A percentile compares a stretch with the other conserved stretches of the same genome.
phyloP scores from a whole-genome alignment of 2,888 invertebrate genomes.

The Agelastica alni region DNA sequence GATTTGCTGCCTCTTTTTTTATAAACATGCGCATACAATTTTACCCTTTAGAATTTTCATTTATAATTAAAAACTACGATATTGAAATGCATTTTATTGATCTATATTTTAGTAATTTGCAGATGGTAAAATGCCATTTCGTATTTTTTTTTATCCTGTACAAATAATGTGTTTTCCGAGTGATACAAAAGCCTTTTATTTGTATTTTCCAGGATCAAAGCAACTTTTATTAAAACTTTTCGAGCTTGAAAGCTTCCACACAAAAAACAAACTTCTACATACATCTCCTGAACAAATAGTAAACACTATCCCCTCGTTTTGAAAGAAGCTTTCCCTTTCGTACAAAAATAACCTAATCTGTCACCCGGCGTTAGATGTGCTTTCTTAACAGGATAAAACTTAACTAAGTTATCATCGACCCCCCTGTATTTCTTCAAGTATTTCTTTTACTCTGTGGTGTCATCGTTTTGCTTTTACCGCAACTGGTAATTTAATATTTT shows the following conservation, averaged over 20 bases:
- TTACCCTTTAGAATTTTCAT: background rate
- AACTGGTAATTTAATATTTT: constrained; percentile 24
- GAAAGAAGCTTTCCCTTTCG: constrained; percentile 13
- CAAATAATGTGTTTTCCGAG: constrained; percentile 12
- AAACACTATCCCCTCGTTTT: constrained; percentile 12
- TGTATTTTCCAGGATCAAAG: constrained; percentile 16
- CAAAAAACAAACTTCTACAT: constrained; percentile 18
- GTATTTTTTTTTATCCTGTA: background rate
- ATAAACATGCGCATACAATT: background rate
- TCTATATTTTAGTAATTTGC: background rate
- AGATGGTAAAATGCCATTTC: background rate
- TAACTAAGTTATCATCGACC: constrained; percentile 27
- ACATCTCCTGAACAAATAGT: constrained; percentile 19
- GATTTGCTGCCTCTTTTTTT: background rate
- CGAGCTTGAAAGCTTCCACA: constrained; percentile 15
- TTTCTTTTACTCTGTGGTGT: constrained; percentile 15
- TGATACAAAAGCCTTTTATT: constrained; percentile 12
- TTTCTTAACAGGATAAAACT: constrained; percentile 22
- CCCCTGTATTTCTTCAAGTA: constrained; percentile 15
- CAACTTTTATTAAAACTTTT: constrained; percentile 20
- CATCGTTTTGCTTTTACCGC: constrained; percentile 25
- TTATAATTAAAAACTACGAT: background rate
- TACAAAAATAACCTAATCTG: constrained; percentile 26
- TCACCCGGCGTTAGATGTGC: constrained; percentile 19
- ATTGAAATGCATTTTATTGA: no score